Evolutionary conservation across 1,140 invertebrate genomes (phyloP), one percentile per base, ranked within the genome.

Genomic region (Drosophila insularis): DNA sequence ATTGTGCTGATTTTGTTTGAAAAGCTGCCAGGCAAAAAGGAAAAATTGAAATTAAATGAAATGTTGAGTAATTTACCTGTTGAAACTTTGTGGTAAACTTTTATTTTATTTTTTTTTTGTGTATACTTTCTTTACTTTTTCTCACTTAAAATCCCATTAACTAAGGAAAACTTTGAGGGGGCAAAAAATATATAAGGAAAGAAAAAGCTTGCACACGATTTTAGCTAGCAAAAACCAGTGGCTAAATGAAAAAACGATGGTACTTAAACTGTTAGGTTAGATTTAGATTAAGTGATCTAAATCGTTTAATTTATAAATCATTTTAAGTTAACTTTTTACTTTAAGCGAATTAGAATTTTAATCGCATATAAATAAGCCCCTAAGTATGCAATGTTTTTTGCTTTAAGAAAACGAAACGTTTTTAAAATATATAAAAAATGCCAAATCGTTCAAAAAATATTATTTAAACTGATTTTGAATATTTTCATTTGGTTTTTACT

Each of bases 1-100:
- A 77, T 78, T 78, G 74, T 71, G 73, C 75, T 76, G 73, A 77
- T 76, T 77, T 78, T 54, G 72, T 50, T 65, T 68, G 19, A 58
- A 54, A 64, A 19, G 64, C 73, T 66, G 32, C 58, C 56, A 68
- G 67, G 60, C 7, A 71, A 46, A 46, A 56, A 39, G 61, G 39
- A 31, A 39, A 74, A 75, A 54, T 68, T 67, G 59, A 59, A 60
- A 31, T 58, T 50, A 27, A 61, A 69, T 37, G 53, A 27, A 31
- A 55, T 50, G 43, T 50, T 50, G 43, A 66, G 73, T 35, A 73
- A 66, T 55, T 63, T 43, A 75, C 73, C 73, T 75, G 73, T 75
- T 75, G 71, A 73, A 61, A 64, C 35, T 55, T 32, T 39, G 43
- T 21, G 50, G n/a, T 23, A 46, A 58, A 58, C n/a, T 35, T 58